Percentiles rank a stretch among this genome's conserved stretches.
phyloP scores from a whole-genome alignment of 2,113 vertebrate genomes.

The Emydura subglobosa region DNA sequence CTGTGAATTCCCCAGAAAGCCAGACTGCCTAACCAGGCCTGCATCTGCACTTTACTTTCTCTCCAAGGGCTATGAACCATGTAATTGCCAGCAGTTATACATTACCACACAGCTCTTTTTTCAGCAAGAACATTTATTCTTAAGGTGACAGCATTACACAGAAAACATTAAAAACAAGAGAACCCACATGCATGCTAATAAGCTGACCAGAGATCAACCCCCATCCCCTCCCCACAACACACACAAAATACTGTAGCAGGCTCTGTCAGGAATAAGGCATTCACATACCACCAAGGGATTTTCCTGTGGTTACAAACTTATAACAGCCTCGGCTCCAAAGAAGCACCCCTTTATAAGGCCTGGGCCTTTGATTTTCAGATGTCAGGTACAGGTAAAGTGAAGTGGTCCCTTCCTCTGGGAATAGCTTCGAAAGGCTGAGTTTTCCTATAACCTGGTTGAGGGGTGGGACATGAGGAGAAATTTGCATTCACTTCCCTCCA shows the following conservation, averaged over 20 bases:
- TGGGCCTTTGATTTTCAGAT: background rate
- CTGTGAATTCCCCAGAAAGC: background rate
- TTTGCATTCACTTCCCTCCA: background rate
- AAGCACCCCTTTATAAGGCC: background rate
- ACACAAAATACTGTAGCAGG: background rate
- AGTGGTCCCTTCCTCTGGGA: background rate
- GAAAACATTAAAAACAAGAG: background rate
- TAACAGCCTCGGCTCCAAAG: background rate
- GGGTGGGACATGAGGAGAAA: background rate
- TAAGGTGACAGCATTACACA: background rate
- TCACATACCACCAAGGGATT: background rate
- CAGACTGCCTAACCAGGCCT: background rate
- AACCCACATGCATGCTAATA: background rate
- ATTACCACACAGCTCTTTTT: background rate
- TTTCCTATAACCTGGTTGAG: background rate
- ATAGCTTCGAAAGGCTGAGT: background rate
- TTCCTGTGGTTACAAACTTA: background rate
- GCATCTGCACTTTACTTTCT: background rate
- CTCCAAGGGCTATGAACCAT: background rate
- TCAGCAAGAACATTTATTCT: background rate
- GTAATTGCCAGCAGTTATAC: background rate
- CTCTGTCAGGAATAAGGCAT: background rate
- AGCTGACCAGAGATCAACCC: background rate
- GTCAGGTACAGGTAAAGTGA: background rate
- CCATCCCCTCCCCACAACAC: background rate